Percentiles rank a stretch among this genome's conserved stretches.
Evolutionary conservation across 2,113 vertebrate genomes (phyloP).

Genomic region (Himantopus leucocephalus): DNA sequence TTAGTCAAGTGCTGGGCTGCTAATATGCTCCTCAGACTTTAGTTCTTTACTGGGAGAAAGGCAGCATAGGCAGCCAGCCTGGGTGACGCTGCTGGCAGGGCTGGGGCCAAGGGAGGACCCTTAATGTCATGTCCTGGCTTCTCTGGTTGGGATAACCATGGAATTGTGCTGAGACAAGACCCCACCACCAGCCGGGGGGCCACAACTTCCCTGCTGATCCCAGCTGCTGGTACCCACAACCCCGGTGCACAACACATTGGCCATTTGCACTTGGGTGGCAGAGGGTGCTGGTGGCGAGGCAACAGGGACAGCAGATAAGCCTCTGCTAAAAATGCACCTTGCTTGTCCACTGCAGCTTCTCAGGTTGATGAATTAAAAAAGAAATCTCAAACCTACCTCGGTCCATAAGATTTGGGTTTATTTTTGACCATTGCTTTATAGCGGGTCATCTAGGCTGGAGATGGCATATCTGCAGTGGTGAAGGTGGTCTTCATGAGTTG

Average conservation of each 20-base stretch:
- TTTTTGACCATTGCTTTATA: background rate
- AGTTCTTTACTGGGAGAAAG: background rate
- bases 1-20: background rate
- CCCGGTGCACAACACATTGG: background rate
- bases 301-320: background rate
- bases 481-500: background rate
- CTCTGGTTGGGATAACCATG: fast-evolving
- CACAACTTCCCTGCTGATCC: fast-evolving
- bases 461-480: background rate
- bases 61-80: background rate
- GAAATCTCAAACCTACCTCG: background rate
- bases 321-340: background rate
- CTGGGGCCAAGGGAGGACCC: background rate
- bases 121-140: background rate
- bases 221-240: fast-evolving
- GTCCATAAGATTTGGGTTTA: background rate
- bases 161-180: background rate
- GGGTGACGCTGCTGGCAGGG: background rate
- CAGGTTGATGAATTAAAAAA: background rate
- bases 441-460: background rate
- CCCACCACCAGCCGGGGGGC: background rate
- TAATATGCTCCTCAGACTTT: background rate
- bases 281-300: background rate
- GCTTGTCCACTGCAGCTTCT: background rate
- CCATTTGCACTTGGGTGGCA: background rate